Percentiles rank a stretch among this genome's conserved stretches.
Evolutionary conservation across 2,888 invertebrate genomes (phyloP).

Genomic region (Eumacrocentrus americanus): DNA sequence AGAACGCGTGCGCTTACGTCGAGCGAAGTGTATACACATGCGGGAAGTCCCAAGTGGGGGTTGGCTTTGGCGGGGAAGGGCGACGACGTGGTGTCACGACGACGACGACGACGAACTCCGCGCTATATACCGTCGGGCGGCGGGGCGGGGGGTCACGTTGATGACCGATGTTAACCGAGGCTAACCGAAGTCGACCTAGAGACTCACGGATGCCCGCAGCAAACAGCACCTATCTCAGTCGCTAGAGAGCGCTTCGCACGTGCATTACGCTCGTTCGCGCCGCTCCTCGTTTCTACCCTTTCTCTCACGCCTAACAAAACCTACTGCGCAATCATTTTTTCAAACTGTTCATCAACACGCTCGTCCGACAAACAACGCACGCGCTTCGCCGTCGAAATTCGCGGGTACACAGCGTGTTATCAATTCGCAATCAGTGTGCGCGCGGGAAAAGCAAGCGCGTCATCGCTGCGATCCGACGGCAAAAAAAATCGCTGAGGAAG

Average conservation of each 20-base stretch:
- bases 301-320: constrained; percentile 38
- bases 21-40: constrained; percentile 46
- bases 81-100: constrained; percentile 3
- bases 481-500: no score
- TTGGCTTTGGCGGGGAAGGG: constrained; percentile 43
- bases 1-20: constrained; percentile 39
- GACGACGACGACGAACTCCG: not conserved
- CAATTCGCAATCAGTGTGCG: no score
- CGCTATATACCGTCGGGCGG: constrained; percentile 11
- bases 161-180: constrained; percentile 33
- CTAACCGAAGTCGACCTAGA: constrained; percentile 36
- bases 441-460: no score
- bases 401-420: no score
- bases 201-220: constrained; percentile 39
- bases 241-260: constrained; percentile 55
- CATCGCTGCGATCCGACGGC: no score
- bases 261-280: constrained; percentile 44
- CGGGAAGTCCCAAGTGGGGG: constrained; percentile 48
- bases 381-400: no score
- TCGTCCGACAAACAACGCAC: no score
- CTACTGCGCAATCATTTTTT: constrained; percentile 47
- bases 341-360: no score
- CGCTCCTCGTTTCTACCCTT: constrained; percentile 24
- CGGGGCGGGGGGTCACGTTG: constrained; percentile 25
- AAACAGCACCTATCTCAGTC: constrained; percentile 46